Evolutionary conservation across 2,113 vertebrate genomes (phyloP).

Genomic region (Platysternon megacephalum): DNA sequence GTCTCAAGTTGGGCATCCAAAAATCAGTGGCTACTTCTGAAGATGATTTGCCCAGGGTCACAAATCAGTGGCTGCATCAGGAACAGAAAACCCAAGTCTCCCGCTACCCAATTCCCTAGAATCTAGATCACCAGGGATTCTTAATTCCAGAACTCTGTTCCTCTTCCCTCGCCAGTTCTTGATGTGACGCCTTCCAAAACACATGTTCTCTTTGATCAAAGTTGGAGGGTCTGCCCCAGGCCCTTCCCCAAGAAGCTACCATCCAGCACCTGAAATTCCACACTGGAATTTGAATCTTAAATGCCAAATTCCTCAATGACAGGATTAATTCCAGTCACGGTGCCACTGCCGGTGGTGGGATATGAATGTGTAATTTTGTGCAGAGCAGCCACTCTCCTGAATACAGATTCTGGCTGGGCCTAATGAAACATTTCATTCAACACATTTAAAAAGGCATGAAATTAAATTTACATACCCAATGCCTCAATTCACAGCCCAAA

Average conservation of each 20-base stretch:
- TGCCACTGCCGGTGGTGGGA: background rate
- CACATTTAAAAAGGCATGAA: conserved; percentile 26
- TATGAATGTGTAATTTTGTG: background rate
- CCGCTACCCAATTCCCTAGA: conserved; percentile 16
- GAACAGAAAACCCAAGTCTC: background rate
- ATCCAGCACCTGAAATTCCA: background rate
- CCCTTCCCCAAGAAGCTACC: background rate
- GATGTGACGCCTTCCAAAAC: background rate
- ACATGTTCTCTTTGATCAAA: background rate
- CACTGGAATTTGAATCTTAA: background rate
- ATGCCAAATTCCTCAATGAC: background rate
- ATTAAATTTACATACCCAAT: conserved; percentile 78
- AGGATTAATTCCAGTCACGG: background rate
- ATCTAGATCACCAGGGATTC: conserved; percentile 6
- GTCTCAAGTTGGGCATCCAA: background rate
- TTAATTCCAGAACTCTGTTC: background rate
- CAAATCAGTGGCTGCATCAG: background rate
- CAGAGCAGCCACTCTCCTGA: conserved; percentile 35
- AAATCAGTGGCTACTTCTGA: background rate
- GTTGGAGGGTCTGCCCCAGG: background rate
- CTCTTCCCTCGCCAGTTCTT: background rate
- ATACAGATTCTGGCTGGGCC: conserved; percentile 31
- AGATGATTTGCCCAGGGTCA: conserved; percentile 21
- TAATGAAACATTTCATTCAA: conserved; percentile 49
- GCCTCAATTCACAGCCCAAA: conserved; percentile 82